phyloP scores from a whole-genome alignment of 2,888 invertebrate genomes.

The Euplexia lucipara region DNA sequence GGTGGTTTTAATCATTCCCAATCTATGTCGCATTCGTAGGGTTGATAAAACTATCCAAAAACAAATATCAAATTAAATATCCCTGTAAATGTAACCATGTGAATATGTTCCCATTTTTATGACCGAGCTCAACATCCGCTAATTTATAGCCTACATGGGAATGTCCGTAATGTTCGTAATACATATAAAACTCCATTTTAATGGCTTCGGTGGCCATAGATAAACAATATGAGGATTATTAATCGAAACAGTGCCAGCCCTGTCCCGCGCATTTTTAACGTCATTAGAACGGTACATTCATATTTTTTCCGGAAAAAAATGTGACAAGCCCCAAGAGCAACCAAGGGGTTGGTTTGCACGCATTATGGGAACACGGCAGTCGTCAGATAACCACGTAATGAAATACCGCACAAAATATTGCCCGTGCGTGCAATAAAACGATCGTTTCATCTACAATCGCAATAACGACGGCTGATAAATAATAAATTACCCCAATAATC shows the following conservation, averaged over 20 bases:
- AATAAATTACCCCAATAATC: slow-evolving; percentile 65
- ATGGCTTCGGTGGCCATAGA: slow-evolving; percentile 62
- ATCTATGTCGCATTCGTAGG: not conserved
- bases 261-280: slow-evolving; percentile 61
- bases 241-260: slow-evolving; percentile 67
- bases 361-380: slow-evolving; percentile 47
- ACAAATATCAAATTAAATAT: slow-evolving; percentile 16
- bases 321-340: slow-evolving; percentile 55
- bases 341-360: slow-evolving; percentile 36
- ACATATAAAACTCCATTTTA: slow-evolving; percentile 69
- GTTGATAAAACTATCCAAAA: not conserved
- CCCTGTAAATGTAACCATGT: slow-evolving; percentile 15
- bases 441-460: slow-evolving; percentile 57
- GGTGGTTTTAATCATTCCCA: too few relatives aligned
- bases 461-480: slow-evolving; percentile 65
- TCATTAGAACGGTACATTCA: slow-evolving; percentile 65
- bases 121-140: slow-evolving; percentile 64
- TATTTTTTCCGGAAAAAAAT: slow-evolving; percentile 63
- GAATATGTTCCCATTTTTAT: slow-evolving; percentile 61
- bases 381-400: slow-evolving; percentile 54
- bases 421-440: slow-evolving; percentile 69
- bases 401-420: slow-evolving; percentile 65
- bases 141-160: slow-evolving; percentile 69
- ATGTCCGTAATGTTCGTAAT: slow-evolving; percentile 62
- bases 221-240: slow-evolving; percentile 71